Evolutionary conservation across 1,140 invertebrate genomes (phyloP), one percentile per base, ranked within the genome.

Genomic region (Rhagoletis zephyria): DNA sequence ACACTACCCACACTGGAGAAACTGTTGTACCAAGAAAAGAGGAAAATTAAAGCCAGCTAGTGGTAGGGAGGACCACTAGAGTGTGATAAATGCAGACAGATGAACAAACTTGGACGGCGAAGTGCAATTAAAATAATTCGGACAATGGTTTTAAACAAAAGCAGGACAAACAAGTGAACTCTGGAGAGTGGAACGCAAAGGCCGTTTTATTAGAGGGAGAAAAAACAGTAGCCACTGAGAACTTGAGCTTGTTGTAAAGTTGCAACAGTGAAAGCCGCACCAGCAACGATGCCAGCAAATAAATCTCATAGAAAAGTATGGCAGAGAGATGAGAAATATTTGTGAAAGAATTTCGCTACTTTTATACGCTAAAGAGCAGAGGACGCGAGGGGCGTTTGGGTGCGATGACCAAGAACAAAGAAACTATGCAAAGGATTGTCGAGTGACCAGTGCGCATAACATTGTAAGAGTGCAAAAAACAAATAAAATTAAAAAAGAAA

Each of bases 81-180:
- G 74, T 81, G 74, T 81, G 74, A 81, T 81, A 81, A 81, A 81
- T 81, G 42, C 74, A 81, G 74, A 81, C 74, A 81, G 74, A 81
- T 81, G 74, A 81, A 81, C 74, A 81, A 81, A 81, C 74, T 81
- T 81, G 74, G 74, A 81, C 74, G 74, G 56, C 65, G 51, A 85
- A 77, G 70, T 81, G 87, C 87, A 87, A 87, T 87, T 87, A 87
- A 87, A 87, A 87, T 87, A 87, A 87, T 87, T 87, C 87, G 87
- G 87, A 87, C 87, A 87, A 87, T 85, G 87, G 87, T 87, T 87
- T 81, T 51, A 63, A 85, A 87, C 87, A 87, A 87, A 85, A 64
- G 45, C 30, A 85, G n/a, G 85, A 86, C 59, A 86, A 86, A 61
- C 48, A 87, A 87, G 40, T n/a, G 10, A n/a, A 30, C 14, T 7